These are phyloP conservation scores for Mnemiopsis leidyi DNA, from an alignment of 37 sponge, comb jelly and placozoan species.

Conservation along the genomic window DNA sequence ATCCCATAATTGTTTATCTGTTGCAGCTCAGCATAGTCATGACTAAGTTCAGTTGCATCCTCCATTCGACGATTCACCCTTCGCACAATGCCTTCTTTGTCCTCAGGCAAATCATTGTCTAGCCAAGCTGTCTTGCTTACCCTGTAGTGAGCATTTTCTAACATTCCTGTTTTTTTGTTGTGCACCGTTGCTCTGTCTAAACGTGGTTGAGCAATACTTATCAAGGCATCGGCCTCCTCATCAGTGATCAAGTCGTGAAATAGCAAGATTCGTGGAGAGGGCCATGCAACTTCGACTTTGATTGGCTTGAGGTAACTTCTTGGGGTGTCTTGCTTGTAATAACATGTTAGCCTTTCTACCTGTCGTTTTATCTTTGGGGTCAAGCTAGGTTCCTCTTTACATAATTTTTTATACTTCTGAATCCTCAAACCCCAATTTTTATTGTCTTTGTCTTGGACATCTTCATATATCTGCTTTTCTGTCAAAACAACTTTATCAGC, in stretches of 20 bases:
- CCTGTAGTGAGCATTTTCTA: conserved; percentile 20
- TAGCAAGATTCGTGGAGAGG: not conserved
- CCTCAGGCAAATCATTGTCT: not conserved
- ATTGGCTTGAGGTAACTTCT: not conserved
- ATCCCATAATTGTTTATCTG: conserved; percentile 43
- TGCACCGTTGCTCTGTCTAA: not conserved
- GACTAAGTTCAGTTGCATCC: conserved; percentile 48
- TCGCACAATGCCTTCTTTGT: not conserved
- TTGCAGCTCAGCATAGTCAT: conserved; percentile 16
- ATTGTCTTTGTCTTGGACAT: not conserved
- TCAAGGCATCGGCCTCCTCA: not conserved
- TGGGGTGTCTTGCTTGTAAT: conserved; percentile 29
- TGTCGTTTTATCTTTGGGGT: conserved; percentile 12
- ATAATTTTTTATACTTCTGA: not conserved
- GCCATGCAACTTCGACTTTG: conserved; percentile 6
- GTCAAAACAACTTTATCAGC: not conserved
- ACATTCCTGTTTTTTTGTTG: conserved; percentile 4
- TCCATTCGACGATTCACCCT: conserved; percentile 39
- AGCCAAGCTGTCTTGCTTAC: conserved; percentile 38
- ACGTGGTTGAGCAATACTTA: not conserved
- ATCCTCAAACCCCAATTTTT: not conserved
- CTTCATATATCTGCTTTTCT: not conserved
- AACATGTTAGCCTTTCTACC: conserved; percentile 1
- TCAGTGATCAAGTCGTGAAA: not conserved
- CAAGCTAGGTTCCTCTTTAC: not conserved